Evolutionary conservation across 1,140 invertebrate genomes (phyloP).

Genomic region (Drosophila pectinifera): DNA sequence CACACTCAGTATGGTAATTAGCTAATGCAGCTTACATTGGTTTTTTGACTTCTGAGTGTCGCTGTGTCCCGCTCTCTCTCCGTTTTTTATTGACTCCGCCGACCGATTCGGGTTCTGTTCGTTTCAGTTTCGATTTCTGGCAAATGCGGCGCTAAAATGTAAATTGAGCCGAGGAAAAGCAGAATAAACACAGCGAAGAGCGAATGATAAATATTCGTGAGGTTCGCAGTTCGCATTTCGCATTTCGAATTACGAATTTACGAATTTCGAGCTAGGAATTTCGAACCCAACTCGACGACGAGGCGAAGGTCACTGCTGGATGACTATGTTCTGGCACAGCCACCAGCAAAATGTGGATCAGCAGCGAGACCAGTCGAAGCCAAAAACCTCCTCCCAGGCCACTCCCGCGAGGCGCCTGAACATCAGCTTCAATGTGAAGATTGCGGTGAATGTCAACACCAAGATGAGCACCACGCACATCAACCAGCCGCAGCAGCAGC

Average conservation of each 20-base stretch:
- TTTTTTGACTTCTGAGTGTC: slow-evolving; percentile 32
- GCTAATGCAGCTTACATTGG: slow-evolving; percentile 29
- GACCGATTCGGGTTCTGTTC: slow-evolving; percentile 15
- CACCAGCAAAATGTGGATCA: slow-evolving; percentile 54
- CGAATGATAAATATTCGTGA: slow-evolving; percentile 38
- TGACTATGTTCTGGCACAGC: slow-evolving; percentile 66
- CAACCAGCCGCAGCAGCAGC: slow-evolving; percentile 20
- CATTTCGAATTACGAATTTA: too few relatives aligned
- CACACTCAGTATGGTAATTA: slow-evolving; percentile 59
- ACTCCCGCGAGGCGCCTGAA: slow-evolving; percentile 53
- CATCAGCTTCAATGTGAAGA: slow-evolving; percentile 74
- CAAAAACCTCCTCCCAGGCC: not conserved
- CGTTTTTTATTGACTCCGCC: slow-evolving; percentile 1
- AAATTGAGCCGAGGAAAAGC: slow-evolving; percentile 35
- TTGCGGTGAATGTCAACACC: slow-evolving; percentile 73
- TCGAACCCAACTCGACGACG: slow-evolving; percentile 4
- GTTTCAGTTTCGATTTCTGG: slow-evolving; percentile 40
- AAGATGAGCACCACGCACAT: slow-evolving; percentile 58
- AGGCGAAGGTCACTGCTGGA: slow-evolving; percentile 45
- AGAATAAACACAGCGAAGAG: slow-evolving; percentile 37
- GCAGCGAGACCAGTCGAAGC: slow-evolving; percentile 11
- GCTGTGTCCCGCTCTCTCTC: not conserved
- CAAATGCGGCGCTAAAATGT: slow-evolving; percentile 65
- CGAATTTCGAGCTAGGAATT: too few relatives aligned
- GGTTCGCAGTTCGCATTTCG: slow-evolving; percentile 16